Evolutionary conservation across 2,797 vertebrate genomes (phyloP).

Genomic region (Ctenosaura bakeri): DNA sequence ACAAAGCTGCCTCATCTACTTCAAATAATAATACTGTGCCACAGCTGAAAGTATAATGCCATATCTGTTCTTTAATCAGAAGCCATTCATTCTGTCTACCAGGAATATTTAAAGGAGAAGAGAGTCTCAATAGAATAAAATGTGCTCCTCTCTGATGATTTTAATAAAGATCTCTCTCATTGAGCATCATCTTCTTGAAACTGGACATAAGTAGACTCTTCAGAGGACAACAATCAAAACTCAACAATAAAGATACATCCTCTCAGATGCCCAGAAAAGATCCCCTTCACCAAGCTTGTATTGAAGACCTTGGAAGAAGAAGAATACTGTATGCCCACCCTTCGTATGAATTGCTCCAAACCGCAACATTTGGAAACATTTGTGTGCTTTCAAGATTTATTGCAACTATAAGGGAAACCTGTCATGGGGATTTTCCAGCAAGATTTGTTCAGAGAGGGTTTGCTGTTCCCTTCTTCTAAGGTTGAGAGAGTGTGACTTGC

Average conservation of each 20-base stretch:
- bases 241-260: not conserved
- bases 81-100: conserved; percentile 19
- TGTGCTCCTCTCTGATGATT: not conserved
- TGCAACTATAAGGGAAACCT: too few relatives aligned
- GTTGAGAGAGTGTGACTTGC: too few relatives aligned
- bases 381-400: too few relatives aligned
- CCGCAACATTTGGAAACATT: too few relatives aligned
- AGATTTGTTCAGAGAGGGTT: too few relatives aligned
- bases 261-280: too few relatives aligned
- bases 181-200: not conserved
- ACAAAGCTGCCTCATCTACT: rapidly evolving
- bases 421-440: too few relatives aligned
- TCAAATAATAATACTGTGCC: not conserved
- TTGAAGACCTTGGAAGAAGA: not conserved
- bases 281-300: not conserved
- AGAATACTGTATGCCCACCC: too few relatives aligned
- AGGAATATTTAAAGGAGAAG: not conserved
- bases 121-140: not conserved
- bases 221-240: not conserved
- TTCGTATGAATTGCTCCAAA: too few relatives aligned
- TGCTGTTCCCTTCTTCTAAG: too few relatives aligned
- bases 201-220: not conserved
- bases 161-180: not conserved
- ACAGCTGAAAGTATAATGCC: not conserved
- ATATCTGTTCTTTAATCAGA: not conserved